Conservation (phyloP, 2,797 vertebrate species). For the Pantherophis alleghaniensis region DNA sequence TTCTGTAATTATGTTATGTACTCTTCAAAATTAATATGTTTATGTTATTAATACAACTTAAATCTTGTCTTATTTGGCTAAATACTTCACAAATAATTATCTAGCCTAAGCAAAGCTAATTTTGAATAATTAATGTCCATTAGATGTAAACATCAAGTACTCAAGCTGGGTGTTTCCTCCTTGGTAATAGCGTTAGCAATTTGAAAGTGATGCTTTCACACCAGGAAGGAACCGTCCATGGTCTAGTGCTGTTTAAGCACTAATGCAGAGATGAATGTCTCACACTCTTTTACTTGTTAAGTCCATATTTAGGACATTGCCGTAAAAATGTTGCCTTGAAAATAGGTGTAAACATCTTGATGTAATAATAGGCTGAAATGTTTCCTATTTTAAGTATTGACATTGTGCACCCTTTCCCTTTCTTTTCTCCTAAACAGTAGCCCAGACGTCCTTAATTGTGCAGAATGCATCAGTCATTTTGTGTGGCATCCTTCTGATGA, state of each 20-base stretch:
- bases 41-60: background rate
- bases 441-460: conserved; percentile 91
- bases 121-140: background rate
- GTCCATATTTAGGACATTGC: background rate
- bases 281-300: background rate
- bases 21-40: background rate
- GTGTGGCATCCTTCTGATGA: conserved; percentile 93
- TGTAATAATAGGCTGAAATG: background rate
- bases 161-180: background rate
- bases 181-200: background rate
- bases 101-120: background rate
- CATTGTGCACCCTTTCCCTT: conserved; percentile 18
- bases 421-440: conserved; percentile 78
- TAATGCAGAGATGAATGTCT: background rate
- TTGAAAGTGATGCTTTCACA: background rate
- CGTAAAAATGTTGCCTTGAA: background rate
- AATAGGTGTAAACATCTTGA: background rate
- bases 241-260: background rate
- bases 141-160: background rate
- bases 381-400: background rate
- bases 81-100: background rate
- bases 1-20: background rate
- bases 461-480: conserved; percentile 93
- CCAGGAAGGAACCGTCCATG: background rate
- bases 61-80: background rate